These are phyloP conservation scores for Aphelenchoides avenae DNA, from an alignment of 1,140 invertebrate species.

Conservation along the genomic window DNA sequence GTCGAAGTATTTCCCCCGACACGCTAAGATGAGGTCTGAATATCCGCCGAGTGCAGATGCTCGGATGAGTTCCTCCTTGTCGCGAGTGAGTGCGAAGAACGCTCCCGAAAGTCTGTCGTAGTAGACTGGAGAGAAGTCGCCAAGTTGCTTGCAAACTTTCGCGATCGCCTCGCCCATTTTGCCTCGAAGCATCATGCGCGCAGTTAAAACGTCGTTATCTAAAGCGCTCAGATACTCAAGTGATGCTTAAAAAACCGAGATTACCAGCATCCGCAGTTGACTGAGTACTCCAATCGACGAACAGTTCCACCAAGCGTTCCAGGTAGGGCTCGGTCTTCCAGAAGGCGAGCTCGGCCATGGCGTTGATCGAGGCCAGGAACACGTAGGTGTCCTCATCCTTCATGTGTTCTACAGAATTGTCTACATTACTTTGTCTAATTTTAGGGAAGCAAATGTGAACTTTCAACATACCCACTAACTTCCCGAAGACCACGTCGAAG, in stretches of 20 bases:
- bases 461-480: slow-evolving; percentile 17
- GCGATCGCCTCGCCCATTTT: slow-evolving; percentile 43
- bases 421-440: slow-evolving; percentile 16
- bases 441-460: slow-evolving; percentile 10
- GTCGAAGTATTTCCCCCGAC: slow-evolving; percentile 30
- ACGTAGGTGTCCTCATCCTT: slow-evolving; percentile 38
- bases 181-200: slow-evolving; percentile 28
- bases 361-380: slow-evolving; percentile 43
- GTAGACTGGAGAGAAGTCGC: slow-evolving; percentile 41
- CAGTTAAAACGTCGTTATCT: slow-evolving; percentile 9
- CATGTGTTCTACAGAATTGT: slow-evolving; percentile 29
- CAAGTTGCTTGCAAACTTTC: slow-evolving; percentile 37
- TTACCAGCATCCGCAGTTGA: slow-evolving; percentile 1
- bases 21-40: slow-evolving; percentile 33
- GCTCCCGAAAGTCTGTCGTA: slow-evolving; percentile 25
- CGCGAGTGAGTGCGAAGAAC: slow-evolving; percentile 22
- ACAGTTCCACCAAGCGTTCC: slow-evolving; percentile 23
- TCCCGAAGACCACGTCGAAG: slow-evolving; percentile 19
- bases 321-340: slow-evolving; percentile 35
- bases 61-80: slow-evolving; percentile 30
- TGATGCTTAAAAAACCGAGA: slow-evolving; percentile 8
- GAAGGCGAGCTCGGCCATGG: slow-evolving; percentile 35
- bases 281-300: slow-evolving; percentile 21
- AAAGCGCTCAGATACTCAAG: slow-evolving; percentile 10
- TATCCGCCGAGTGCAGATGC: slow-evolving; percentile 28